Evolutionary conservation across 2,888 invertebrate genomes (phyloP).

Genomic region (Macaria liturata): DNA sequence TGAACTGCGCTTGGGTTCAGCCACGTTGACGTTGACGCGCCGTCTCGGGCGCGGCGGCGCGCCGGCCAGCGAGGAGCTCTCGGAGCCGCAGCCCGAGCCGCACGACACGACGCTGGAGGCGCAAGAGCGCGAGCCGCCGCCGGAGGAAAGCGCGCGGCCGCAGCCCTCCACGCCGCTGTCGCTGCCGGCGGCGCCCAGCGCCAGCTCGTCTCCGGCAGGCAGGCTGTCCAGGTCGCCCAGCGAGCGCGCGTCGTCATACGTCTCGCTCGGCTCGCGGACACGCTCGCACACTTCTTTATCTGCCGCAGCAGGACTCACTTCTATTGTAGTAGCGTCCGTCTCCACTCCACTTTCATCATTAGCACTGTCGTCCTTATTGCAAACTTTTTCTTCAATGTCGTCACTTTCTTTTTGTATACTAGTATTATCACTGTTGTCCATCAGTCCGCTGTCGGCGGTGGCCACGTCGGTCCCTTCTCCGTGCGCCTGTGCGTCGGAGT

Average conservation of each 20-base stretch:
- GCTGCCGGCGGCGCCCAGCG: constrained; percentile 86
- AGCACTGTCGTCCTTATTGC: constrained; percentile 41
- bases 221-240: constrained; percentile 71
- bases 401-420: constrained; percentile 48
- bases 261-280: constrained; percentile 62
- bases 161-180: constrained; percentile 92
- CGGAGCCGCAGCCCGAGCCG: constrained; percentile 91
- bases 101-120: constrained; percentile 91
- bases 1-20: constrained; percentile 78
- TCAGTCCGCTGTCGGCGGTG: constrained; percentile 34
- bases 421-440: constrained; percentile 38
- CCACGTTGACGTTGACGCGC: constrained; percentile 84
- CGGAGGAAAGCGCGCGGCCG: constrained; percentile 87
- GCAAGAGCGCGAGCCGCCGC: constrained; percentile 87
- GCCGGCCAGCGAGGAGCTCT: constrained; percentile 88
- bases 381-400: constrained; percentile 41
- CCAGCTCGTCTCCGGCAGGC: constrained; percentile 71
- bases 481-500: constrained; percentile 44
- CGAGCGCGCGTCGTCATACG: constrained; percentile 70
- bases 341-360: constrained; percentile 48
- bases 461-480: constrained; percentile 45
- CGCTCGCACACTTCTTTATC: constrained; percentile 53
- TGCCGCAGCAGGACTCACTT: constrained; percentile 39
- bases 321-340: constrained; percentile 41
- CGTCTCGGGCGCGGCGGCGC: constrained; percentile 75